Conservation (phyloP, 2,113 vertebrate species). For the Scolopax mira region DNA sequence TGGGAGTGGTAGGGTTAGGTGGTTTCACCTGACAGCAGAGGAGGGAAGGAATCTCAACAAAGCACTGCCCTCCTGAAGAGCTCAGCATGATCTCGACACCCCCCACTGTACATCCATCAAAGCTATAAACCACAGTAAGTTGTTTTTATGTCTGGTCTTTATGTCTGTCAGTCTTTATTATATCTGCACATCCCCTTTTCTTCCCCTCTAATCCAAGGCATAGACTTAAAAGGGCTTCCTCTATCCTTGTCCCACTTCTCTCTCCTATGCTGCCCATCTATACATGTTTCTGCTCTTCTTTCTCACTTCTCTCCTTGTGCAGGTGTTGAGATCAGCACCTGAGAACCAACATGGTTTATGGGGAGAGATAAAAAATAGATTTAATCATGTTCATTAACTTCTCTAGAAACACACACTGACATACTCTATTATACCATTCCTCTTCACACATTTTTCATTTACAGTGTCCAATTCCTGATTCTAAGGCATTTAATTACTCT, state of each 20-base stretch:
- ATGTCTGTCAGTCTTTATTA: no score
- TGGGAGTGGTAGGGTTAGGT: neutral
- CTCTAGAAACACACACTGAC: neutral
- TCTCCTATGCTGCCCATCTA: neutral
- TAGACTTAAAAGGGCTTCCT: neutral
- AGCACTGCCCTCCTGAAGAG: neutral
- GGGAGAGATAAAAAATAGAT: neutral
- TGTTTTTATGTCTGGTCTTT: rapidly evolving
- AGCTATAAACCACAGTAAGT: neutral
- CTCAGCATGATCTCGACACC: no score
- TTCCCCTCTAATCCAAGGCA: neutral
- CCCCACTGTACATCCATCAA: rapidly evolving
- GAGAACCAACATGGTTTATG: neutral
- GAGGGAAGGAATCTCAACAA: neutral
- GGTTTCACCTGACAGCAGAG: neutral
- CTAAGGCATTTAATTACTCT: conserved; percentile 42
- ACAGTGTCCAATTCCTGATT: neutral
- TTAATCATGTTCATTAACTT: neutral
- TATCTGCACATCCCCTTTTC: neutral
- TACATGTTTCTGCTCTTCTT: neutral
- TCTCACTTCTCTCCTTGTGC: neutral
- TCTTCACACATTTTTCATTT: conserved; percentile 21
- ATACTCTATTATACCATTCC: conserved; percentile 27
- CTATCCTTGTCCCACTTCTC: neutral
- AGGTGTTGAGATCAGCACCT: neutral